Conservation (phyloP, 2,888 invertebrate genomes). For the Agriopis leucophaearia region DNA sequence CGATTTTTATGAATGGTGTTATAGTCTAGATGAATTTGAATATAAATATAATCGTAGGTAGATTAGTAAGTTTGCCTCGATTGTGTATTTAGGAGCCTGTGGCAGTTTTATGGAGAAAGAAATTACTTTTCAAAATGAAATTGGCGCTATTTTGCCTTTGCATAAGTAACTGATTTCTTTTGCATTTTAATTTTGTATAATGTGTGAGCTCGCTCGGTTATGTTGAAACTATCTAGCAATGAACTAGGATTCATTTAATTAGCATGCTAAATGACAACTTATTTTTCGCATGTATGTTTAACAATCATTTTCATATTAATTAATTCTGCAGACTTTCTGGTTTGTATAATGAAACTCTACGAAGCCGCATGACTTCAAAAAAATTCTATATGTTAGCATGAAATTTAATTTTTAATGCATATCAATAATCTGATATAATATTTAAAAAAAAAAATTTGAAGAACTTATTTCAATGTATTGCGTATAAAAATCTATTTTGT, state of each 20-base stretch:
- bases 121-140: neutral
- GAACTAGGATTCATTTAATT: neutral
- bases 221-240: neutral
- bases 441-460: no score
- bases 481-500: no score
- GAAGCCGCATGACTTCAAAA: neutral
- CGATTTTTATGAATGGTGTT: conserved; percentile 13
- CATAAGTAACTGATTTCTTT: neutral
- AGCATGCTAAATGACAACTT: neutral
- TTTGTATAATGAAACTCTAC: neutral
- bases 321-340: no score
- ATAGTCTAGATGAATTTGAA: conserved; percentile 17
- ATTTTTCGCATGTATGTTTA: neutral
- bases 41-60: neutral
- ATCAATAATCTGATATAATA: neutral
- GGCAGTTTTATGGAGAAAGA: neutral
- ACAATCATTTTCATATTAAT: neutral
- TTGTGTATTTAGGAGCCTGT: conserved; percentile 9
- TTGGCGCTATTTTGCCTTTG: neutral
- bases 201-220: neutral
- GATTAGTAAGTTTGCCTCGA: neutral
- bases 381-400: neutral
- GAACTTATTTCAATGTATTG: no score
- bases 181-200: neutral
- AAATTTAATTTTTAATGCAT: neutral